Conservation (phyloP, 1,140 invertebrate genomes). For the Bombus waltoni region DNA sequence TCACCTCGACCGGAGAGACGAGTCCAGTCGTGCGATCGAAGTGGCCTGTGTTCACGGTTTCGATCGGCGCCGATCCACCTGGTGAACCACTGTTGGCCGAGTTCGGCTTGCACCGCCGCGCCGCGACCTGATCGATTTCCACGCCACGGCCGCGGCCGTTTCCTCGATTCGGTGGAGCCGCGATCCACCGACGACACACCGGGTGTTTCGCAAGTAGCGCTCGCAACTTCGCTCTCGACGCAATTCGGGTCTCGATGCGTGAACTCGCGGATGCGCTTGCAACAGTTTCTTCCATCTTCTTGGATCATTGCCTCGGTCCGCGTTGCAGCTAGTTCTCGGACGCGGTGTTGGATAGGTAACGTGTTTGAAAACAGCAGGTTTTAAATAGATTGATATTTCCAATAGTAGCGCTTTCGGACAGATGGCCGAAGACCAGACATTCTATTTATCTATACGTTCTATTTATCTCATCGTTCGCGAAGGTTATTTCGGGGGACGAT, state of each 20-base stretch:
- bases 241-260: not conserved
- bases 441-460: too few relatives aligned
- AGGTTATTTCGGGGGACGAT: too few relatives aligned
- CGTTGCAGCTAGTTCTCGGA: too few relatives aligned
- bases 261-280: not conserved
- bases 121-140: constrained; percentile 54
- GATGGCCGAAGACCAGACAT: not conserved
- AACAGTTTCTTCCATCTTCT: not conserved
- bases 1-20: constrained; percentile 57
- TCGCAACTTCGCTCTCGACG: not conserved
- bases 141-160: constrained; percentile 28
- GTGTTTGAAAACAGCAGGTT: not conserved
- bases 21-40: constrained; percentile 36
- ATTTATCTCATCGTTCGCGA: too few relatives aligned
- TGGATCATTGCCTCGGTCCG: too few relatives aligned
- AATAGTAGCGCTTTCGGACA: not conserved
- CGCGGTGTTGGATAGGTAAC: not conserved
- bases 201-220: constrained; percentile 24
- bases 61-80: constrained; percentile 62
- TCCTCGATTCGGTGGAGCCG: constrained; percentile 41
- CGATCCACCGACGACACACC: constrained; percentile 38
- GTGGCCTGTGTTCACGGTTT: constrained; percentile 29
- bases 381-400: not conserved
- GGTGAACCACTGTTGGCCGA: constrained; percentile 65
- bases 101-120: constrained; percentile 43